Percentiles rank a stretch among this genome's conserved stretches.
These are phyloP conservation scores for Oryctolagus cuniculus DNA, from an alignment of 2,113 vertebrate species.

Conservation along the genomic window mOryCun1.1 NC_091435.1:67397001-67397500, in stretches of 20 bases:
- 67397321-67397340: no score
- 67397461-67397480: not conserved
- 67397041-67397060: not conserved
- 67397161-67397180: not conserved
- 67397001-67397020: not conserved
- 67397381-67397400: not conserved
- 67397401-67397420: not conserved
- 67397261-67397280: not conserved
- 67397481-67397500: not conserved
- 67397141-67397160: not conserved
- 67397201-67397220: not conserved
- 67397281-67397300: not conserved
- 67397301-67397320: not conserved
- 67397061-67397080: not conserved
- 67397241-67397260: not conserved
- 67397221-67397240: not conserved
- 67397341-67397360: no score
- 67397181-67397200: not conserved
- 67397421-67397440: not conserved
- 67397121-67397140: not conserved
- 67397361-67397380: not conserved
- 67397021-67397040: not conserved
- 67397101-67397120: not conserved
- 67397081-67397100: slow-evolving; percentile 25
- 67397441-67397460: not conserved